phyloP scores from a whole-genome alignment of 2,113 vertebrate species.

The Leucopsar rothschildi region DNA sequence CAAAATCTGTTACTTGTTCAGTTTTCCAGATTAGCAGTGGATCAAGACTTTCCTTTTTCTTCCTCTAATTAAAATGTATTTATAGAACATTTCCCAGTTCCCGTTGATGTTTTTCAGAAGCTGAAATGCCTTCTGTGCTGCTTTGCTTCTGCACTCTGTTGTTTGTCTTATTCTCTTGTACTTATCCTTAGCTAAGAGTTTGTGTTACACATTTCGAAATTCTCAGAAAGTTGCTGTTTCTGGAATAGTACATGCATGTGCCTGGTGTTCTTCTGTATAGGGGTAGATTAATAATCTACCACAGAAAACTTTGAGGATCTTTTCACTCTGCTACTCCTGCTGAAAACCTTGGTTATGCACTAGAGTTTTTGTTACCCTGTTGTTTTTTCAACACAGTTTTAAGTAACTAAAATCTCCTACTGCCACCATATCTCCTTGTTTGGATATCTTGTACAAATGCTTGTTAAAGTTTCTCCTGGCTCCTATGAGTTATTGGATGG shows the following conservation, averaged over 20 bases:
- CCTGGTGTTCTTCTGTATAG: neutral
- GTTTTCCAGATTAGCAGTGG: constrained; percentile 49
- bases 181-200: neutral
- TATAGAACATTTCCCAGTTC: constrained; percentile 33
- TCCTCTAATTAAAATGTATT: constrained; percentile 45
- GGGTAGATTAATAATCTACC: neutral
- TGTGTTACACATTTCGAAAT: neutral
- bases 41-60: constrained; percentile 57
- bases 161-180: neutral
- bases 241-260: neutral
- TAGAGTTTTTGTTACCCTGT: neutral
- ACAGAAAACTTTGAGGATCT: neutral
- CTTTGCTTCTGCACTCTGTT: neutral
- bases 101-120: neutral
- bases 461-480: neutral
- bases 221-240: neutral
- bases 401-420: neutral
- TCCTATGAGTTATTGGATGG: neutral
- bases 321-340: neutral
- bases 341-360: neutral
- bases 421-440: neutral
- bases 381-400: neutral
- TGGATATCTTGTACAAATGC: neutral
- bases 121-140: neutral
- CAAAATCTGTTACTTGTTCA: constrained; percentile 13